phyloP scores from a whole-genome alignment of 2,797 vertebrate genomes.

The Xerus rutilus region DNA sequence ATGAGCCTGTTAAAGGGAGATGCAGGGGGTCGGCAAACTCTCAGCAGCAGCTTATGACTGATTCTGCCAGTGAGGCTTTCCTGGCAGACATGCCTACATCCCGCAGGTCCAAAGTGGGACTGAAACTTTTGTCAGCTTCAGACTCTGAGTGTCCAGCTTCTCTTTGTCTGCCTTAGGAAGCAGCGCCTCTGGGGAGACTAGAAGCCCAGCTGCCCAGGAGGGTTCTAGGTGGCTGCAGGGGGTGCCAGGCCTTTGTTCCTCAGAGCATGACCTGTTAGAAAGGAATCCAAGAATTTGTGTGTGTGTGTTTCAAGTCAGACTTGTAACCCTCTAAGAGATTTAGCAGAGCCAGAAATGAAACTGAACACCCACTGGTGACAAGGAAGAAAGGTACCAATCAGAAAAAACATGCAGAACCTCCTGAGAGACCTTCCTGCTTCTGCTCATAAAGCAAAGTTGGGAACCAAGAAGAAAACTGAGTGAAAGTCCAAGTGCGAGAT shows the following conservation, averaged over 20 bases:
- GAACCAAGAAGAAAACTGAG: background rate
- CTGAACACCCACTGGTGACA: background rate
- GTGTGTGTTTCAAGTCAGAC: background rate
- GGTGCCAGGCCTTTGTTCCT: background rate
- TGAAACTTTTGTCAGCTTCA: background rate
- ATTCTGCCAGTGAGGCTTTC: background rate
- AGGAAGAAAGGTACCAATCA: background rate
- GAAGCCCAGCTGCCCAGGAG: background rate
- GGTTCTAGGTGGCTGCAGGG: background rate
- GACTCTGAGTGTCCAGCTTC: background rate
- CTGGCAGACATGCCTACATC: background rate
- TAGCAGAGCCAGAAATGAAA: background rate
- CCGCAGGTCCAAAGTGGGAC: background rate
- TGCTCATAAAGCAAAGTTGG: background rate
- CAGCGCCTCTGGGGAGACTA: background rate
- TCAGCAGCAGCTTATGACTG: background rate
- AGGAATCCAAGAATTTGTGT: background rate
- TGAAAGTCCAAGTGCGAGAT: background rate
- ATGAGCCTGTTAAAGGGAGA: slow-evolving; percentile 24
- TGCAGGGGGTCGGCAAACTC: background rate
- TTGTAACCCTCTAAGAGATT: slow-evolving; percentile 12
- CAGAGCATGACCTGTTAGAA: slow-evolving; percentile 7
- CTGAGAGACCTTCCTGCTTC: background rate
- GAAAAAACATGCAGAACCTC: background rate
- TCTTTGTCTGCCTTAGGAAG: background rate